Evolutionary conservation across 2,113 vertebrate species (phyloP).

Genomic region (Apodemus sylvaticus): DNA sequence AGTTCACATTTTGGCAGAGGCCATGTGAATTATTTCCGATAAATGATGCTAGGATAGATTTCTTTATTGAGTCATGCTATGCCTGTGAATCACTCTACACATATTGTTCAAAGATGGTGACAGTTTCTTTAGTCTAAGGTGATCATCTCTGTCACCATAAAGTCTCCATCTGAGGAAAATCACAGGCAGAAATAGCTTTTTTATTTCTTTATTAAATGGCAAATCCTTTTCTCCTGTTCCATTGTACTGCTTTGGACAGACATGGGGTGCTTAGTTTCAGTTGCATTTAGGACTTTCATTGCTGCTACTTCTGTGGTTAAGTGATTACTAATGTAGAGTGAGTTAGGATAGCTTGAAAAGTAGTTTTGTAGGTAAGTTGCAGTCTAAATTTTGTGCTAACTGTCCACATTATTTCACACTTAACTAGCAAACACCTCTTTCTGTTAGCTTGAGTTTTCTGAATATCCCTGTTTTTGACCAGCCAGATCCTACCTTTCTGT

Average conservation of each 20-base stretch:
- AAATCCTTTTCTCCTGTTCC: slow-evolving; percentile 27
- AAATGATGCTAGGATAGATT: slow-evolving; percentile 34
- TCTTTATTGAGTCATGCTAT: background rate
- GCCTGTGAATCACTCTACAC: background rate
- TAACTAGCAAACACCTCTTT: slow-evolving; percentile 38
- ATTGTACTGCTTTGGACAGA: background rate
- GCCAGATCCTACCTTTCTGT: background rate
- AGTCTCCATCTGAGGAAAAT: background rate
- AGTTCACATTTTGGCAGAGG: slow-evolving; percentile 6
- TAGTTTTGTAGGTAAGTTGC: background rate
- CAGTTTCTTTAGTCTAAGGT: slow-evolving; percentile 20
- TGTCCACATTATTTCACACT: background rate
- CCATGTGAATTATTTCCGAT: slow-evolving; percentile 52
- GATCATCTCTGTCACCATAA: background rate
- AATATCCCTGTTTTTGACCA: background rate
- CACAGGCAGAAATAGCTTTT: background rate
- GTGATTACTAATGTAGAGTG: background rate
- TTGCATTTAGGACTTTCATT: background rate
- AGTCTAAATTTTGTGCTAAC: background rate
- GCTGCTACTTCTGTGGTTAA: background rate
- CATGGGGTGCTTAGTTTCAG: background rate
- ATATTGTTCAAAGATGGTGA: background rate
- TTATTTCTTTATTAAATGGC: slow-evolving; percentile 11
- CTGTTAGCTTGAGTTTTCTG: background rate
- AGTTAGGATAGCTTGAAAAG: background rate